Percentiles rank a stretch among this genome's conserved stretches.
phyloP scores from a whole-genome alignment of 2,113 vertebrate genomes.

The Sebastes fasciatus region DNA sequence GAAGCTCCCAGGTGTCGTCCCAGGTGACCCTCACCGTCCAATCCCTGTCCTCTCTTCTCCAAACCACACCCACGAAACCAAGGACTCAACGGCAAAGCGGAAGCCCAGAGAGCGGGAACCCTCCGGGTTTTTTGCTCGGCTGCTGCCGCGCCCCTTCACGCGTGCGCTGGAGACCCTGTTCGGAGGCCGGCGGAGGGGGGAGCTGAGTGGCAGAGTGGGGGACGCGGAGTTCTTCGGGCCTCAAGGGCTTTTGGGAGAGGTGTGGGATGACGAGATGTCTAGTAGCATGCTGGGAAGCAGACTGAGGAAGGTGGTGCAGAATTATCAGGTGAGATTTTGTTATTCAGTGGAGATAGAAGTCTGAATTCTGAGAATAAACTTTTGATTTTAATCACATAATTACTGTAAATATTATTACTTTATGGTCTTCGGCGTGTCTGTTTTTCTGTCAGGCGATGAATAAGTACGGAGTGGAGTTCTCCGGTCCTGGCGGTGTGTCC shows the following conservation, averaged over 20 bases:
- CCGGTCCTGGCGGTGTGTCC: conserved; percentile 39
- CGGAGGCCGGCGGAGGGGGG: conserved; percentile 62
- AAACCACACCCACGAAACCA: conserved; percentile 64
- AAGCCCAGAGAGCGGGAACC: conserved; percentile 43
- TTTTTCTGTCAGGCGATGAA: conserved; percentile 81
- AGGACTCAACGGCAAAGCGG: conserved; percentile 20
- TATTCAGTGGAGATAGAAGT: background rate
- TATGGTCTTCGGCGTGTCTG: background rate
- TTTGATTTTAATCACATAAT: background rate
- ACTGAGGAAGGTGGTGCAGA: conserved; percentile 84
- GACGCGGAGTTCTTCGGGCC: conserved; percentile 77
- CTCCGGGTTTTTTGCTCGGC: conserved; percentile 68
- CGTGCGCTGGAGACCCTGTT: conserved; percentile 78
- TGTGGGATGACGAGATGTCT: conserved; percentile 87
- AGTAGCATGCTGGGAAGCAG: conserved; percentile 81
- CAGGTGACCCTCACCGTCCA: conserved; percentile 82
- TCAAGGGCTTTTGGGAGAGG: conserved; percentile 70
- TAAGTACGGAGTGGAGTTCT: conserved; percentile 81
- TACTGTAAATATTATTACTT: too few species aligned
- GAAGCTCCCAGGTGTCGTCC: conserved; percentile 83
- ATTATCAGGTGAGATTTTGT: conserved; percentile 81
- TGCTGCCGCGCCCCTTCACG: conserved; percentile 77
- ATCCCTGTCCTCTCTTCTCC: conserved; percentile 83
- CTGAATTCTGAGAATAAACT: background rate
- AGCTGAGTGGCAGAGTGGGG: conserved; percentile 49